Evolutionary conservation across 1,140 invertebrate species (phyloP).

Genomic region (Aporrectodea caliginosa): DNA sequence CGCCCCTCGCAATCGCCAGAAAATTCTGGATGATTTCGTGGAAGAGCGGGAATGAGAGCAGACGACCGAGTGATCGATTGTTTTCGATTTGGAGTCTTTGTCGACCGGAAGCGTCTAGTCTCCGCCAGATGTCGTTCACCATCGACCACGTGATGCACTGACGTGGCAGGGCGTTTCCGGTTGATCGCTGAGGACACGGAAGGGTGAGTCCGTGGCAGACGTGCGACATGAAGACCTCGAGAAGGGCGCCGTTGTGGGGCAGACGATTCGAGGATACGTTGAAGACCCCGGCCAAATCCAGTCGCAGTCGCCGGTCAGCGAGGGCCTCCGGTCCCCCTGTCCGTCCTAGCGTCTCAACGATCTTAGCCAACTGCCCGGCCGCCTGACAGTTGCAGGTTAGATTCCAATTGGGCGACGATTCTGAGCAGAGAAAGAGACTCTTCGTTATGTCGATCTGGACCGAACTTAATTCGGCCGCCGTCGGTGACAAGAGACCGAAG

Average conservation of each 20-base stretch:
- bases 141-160: background rate
- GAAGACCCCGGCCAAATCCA: background rate
- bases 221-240: background rate
- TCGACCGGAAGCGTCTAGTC: background rate
- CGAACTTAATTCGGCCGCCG: background rate
- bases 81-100: background rate
- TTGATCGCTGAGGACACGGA: background rate
- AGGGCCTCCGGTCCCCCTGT: too few relatives aligned
- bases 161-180: background rate
- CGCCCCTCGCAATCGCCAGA: background rate
- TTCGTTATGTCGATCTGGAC: background rate
- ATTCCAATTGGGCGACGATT: background rate
- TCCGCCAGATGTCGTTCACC: background rate
- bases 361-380: background rate
- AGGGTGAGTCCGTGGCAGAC: background rate
- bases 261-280: background rate
- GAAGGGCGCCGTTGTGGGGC: background rate
- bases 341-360: background rate
- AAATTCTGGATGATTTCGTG: background rate
- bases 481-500: background rate
- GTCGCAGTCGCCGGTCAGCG: background rate
- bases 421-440: background rate
- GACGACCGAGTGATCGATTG: background rate
- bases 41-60: background rate
- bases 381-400: background rate